Percentiles rank a stretch among this genome's conserved stretches.
These are phyloP conservation scores for Leucoraja erinaceus DNA, from an alignment of 2,113 vertebrate species.

Conservation along the genomic window DNA sequence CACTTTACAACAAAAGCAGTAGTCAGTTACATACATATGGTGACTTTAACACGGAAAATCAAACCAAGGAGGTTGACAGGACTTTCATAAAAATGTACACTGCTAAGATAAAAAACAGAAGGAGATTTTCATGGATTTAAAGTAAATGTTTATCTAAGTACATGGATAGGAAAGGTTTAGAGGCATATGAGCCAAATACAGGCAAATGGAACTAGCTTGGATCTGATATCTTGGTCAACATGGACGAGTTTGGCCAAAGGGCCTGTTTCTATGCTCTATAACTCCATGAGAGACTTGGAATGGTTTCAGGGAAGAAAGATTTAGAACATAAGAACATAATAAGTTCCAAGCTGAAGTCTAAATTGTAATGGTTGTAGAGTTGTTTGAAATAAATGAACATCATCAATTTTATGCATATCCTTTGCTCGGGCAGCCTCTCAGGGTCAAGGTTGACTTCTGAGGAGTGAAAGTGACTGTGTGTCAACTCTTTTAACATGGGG, in stretches of 20 bases:
- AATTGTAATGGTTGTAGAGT: not conserved
- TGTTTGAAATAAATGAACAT: not conserved
- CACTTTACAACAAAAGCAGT: not conserved
- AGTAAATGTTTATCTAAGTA: no score
- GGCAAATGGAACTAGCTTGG: no score
- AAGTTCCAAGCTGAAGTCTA: not conserved
- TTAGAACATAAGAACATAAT: not conserved
- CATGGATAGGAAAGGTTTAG: no score
- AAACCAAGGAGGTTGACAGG: not conserved
- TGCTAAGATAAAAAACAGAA: not conserved
- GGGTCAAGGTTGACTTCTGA: no score
- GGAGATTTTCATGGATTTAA: not conserved
- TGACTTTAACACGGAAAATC: not conserved
- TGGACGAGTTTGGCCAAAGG: no score
- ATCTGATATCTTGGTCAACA: no score
- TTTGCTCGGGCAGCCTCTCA: no score
- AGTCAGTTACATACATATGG: not conserved
- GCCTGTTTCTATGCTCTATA: no score
- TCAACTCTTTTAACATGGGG: no score
- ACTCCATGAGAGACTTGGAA: not conserved
- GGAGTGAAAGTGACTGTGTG: no score
- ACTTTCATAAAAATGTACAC: not conserved
- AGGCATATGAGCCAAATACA: no score
- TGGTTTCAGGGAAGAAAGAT: not conserved
- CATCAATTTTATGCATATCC: not conserved